Percentiles rank a stretch among this genome's conserved stretches.
Evolutionary conservation across 2,797 vertebrate species (phyloP).

Genomic region (Brachymystax lenok): DNA sequence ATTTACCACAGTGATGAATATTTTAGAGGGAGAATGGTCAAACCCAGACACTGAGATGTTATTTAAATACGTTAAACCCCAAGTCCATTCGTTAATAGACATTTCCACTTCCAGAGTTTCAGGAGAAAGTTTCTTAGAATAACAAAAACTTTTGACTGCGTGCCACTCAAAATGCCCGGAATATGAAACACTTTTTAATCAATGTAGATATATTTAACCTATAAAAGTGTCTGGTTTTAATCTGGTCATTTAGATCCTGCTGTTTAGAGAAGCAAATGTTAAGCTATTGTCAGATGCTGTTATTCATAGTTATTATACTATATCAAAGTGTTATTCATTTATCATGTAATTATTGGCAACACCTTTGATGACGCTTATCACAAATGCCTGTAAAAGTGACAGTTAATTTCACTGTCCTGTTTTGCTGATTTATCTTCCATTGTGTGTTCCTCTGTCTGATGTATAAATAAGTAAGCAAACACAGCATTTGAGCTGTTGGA

Average conservation of each 20-base stretch:
- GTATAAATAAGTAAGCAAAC: background rate
- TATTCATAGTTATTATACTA: background rate
- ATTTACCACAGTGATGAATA: slow-evolving; percentile 4
- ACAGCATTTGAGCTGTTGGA: background rate
- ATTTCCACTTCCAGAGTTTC: too few relatives aligned
- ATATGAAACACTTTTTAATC: background rate
- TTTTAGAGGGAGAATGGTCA: background rate
- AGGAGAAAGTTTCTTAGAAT: background rate
- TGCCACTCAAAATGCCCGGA: background rate
- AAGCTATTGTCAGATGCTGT: background rate
- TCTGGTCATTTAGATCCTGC: background rate
- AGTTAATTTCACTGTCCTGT: background rate
- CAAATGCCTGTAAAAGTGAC: background rate
- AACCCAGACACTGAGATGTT: slow-evolving; percentile 7
- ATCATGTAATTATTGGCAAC: background rate
- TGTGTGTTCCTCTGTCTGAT: background rate
- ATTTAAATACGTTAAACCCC: slow-evolving; percentile 6
- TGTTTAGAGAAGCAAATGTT: background rate
- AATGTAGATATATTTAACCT: background rate
- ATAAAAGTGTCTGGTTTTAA: background rate
- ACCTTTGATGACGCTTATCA: background rate
- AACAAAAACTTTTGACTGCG: background rate
- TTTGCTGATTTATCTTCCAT: too few relatives aligned
- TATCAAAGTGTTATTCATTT: background rate
- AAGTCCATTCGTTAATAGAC: background rate